Percentiles rank a stretch among this genome's conserved stretches.
phyloP scores from a whole-genome alignment of 2,797 vertebrate species.

The Cirrhinus molitorella region DNA sequence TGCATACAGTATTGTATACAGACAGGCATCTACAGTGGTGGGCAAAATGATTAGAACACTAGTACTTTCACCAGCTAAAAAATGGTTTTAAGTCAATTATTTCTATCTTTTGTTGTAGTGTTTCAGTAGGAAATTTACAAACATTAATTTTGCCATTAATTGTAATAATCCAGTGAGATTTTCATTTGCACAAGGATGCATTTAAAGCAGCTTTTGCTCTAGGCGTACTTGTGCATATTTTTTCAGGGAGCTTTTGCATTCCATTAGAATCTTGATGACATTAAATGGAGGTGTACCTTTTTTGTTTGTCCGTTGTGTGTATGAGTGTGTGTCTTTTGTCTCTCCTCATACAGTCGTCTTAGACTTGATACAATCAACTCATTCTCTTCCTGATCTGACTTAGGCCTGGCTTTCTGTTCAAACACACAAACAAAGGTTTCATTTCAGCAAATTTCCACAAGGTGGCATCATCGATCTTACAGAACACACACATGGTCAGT shows the following conservation, averaged over 20 bases:
- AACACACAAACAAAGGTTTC: slow-evolving; percentile 1
- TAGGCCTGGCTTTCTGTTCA: slow-evolving; percentile 88
- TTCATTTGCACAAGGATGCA: too few species aligned
- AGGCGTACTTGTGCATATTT: too few species aligned
- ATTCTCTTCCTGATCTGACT: slow-evolving; percentile 93
- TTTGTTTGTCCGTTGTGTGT: slow-evolving; percentile 79
- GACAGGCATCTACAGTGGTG: background rate
- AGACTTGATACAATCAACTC: slow-evolving; percentile 88
- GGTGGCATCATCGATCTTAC: slow-evolving; percentile 70
- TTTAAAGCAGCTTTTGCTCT: too few species aligned
- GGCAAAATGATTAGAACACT: too few species aligned
- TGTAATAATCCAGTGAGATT: too few species aligned
- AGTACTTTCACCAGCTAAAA: too few species aligned
- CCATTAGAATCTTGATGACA: background rate
- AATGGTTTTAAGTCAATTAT: too few species aligned
- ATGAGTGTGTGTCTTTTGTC: slow-evolving; percentile 86
- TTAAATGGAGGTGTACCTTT: slow-evolving; percentile 75
- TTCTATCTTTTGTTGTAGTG: too few species aligned
- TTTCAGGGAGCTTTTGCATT: too few species aligned
- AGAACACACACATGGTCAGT: background rate
- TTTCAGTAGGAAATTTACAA: too few species aligned
- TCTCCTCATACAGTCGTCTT: slow-evolving; percentile 90
- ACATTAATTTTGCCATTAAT: too few species aligned
- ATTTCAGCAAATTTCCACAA: slow-evolving; percentile 73
- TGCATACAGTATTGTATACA: slow-evolving; percentile 41